Evolutionary conservation across 2,888 invertebrate species (phyloP).

Genomic region (Endotricha flammealis): DNA sequence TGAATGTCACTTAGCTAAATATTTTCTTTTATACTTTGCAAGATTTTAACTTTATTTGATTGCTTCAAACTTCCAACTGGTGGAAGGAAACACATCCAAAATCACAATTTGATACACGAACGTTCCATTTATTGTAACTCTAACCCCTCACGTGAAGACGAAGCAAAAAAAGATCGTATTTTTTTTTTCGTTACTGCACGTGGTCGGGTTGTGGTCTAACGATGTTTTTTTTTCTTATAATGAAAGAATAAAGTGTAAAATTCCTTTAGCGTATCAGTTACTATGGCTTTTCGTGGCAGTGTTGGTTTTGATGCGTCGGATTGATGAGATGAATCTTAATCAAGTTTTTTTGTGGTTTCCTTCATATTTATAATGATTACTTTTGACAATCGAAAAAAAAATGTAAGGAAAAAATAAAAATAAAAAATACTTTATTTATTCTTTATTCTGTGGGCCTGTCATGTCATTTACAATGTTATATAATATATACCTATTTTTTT

Average conservation of each 20-base stretch:
- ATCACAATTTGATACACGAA: constrained; percentile 25
- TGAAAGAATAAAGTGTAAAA: constrained; percentile 69
- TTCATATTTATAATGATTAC: constrained; percentile 1
- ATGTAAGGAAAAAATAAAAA: too few relatives aligned
- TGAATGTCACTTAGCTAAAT: too few relatives aligned
- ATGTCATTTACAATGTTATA: too few relatives aligned
- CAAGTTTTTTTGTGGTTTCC: constrained; percentile 8
- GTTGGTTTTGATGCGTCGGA: constrained; percentile 22
- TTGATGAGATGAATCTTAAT: constrained; percentile 20
- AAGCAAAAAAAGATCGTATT: constrained; percentile 60
- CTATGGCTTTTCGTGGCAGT: constrained; percentile 33
- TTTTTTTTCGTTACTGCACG: constrained; percentile 66
- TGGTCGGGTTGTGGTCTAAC: constrained; percentile 70
- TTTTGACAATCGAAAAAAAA: neutral
- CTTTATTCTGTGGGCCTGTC: too few relatives aligned
- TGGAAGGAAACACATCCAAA: constrained; percentile 8
- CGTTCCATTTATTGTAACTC: constrained; percentile 67
- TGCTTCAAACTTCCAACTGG: too few relatives aligned
- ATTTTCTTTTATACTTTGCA: too few relatives aligned
- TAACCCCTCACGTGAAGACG: constrained; percentile 52
- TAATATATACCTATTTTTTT: too few relatives aligned
- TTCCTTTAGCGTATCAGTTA: constrained; percentile 58
- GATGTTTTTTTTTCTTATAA: constrained; percentile 57
- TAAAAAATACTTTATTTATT: too few relatives aligned
- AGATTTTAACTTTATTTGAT: too few relatives aligned